Conservation (phyloP, 2,797 vertebrate genomes). For the Phylloscopus collybita region DNA sequence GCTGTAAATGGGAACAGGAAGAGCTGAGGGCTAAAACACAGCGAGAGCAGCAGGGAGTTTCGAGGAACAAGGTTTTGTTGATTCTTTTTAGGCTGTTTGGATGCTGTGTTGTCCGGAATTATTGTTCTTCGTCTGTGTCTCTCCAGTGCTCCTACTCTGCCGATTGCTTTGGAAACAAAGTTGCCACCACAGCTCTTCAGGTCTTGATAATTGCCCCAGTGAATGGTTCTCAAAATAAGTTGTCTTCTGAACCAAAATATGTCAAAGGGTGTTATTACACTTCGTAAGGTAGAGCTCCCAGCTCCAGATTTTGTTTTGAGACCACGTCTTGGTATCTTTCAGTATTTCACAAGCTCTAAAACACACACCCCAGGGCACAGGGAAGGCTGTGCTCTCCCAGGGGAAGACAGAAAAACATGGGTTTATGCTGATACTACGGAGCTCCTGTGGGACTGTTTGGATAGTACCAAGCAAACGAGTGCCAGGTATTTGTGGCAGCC, state of each 20-base stretch:
- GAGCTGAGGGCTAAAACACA: slow-evolving; percentile 29
- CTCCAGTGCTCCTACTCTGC: not conserved
- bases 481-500: not conserved
- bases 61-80: not conserved
- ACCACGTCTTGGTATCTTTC: not conserved
- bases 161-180: not conserved
- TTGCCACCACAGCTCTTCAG: not conserved
- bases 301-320: not conserved
- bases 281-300: not conserved
- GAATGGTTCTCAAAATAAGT: not conserved
- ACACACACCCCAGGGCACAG: not conserved
- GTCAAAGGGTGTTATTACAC: not conserved
- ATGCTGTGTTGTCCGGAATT: not conserved
- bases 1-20: slow-evolving; percentile 35
- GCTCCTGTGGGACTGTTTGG: not conserved
- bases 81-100: not conserved
- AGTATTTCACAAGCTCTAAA: not conserved
- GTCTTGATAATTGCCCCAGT: not conserved
- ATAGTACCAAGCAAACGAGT: not conserved
- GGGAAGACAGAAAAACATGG: not conserved
- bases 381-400: not conserved
- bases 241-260: not conserved
- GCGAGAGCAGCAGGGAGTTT: not conserved
- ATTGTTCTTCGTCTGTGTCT: not conserved
- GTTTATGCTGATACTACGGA: not conserved